Evolutionary conservation across 53 echinoderm and acorn worm species (phyloP).

Genomic region (Astropecten irregularis): DNA sequence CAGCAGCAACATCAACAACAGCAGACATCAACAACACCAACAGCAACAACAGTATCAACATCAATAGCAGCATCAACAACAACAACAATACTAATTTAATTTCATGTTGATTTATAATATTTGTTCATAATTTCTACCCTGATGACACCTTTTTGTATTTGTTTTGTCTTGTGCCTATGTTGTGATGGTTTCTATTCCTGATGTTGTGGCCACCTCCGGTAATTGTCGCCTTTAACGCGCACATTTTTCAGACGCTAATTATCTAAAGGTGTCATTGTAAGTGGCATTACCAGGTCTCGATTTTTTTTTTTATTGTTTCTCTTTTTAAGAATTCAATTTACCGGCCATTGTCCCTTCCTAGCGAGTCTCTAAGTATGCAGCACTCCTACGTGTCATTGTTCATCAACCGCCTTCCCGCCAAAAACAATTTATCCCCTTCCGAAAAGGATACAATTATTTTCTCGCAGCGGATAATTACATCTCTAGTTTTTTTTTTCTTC

Average conservation of each 20-base stretch:
- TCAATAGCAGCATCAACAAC: too few species aligned
- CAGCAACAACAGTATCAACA: too few species aligned
- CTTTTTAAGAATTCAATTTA: conserved; percentile 22
- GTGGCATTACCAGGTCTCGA: too few species aligned
- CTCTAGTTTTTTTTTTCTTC: conserved; percentile 8
- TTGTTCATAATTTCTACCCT: too few species aligned
- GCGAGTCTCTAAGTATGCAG: neutral
- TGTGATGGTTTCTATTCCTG: too few species aligned
- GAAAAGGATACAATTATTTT: conserved; percentile 40
- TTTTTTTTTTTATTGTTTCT: neutral
- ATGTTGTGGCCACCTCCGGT: too few species aligned
- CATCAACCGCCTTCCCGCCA: neutral
- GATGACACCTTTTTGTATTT: too few species aligned
- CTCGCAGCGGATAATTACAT: conserved; percentile 31
- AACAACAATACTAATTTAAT: too few species aligned
- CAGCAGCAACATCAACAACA: too few species aligned
- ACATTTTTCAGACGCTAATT: conserved; percentile 3
- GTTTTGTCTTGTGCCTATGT: too few species aligned
- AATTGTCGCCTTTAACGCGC: neutral
- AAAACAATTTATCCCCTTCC: conserved; percentile 37
- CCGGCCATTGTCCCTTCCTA: neutral
- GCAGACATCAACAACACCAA: too few species aligned
- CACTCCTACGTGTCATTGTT: conserved; percentile 21
- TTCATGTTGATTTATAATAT: too few species aligned
- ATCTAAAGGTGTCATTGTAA: neutral